Base-by-base conservation (phyloP, 2,797 vertebrate species). In the Scomberomorus guttatus region DNA sequence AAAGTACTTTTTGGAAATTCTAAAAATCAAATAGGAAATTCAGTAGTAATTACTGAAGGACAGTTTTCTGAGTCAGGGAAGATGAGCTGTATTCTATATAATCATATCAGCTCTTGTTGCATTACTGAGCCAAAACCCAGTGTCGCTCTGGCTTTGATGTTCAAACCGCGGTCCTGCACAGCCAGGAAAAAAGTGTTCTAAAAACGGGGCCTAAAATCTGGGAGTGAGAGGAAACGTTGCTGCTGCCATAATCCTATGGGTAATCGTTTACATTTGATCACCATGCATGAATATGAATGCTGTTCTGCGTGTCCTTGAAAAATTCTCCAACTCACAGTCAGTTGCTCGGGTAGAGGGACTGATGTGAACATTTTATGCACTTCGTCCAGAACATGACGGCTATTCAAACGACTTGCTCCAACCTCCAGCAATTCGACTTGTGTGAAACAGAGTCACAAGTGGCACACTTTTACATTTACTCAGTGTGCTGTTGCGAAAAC, bases 251-350 rank as follows among this genome's bases (percentile, higher is more conserved):
- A 93, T 93, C 91, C 91, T 82, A 59, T 54, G 76, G 88, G 80
- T 87, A 90, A 90, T 89, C 72, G 63, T 90, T 92, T 88, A 91
- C 82, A 93, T 91, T 89, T 91, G 86, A 89, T 90, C 83, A 83
- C 73, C 75, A 85, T 3, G 77, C 86, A 86, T 89, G 89, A 91
- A 92, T 92, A 89, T 84, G 81, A 91, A 92, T 84, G 79, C 75
- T 62, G 80, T 68, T 85, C 82, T 77, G 71, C 44, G 5, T 79
- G 90, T 90, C 92, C 89, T 90, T 92, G 86, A 90, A 89, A 90
- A 81, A 84, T 75, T 77, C 56, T 57, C 63, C 42, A 71, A 81
- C 79, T 86, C 85, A 44, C 63, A 82, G 75, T 76, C 37, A 34
- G 71, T 76, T 13, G 54, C 72, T 52, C 48, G 34, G 29, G 42